phyloP scores from a whole-genome alignment of 2,113 vertebrate species.

The Galemys pyrenaicus region DNA sequence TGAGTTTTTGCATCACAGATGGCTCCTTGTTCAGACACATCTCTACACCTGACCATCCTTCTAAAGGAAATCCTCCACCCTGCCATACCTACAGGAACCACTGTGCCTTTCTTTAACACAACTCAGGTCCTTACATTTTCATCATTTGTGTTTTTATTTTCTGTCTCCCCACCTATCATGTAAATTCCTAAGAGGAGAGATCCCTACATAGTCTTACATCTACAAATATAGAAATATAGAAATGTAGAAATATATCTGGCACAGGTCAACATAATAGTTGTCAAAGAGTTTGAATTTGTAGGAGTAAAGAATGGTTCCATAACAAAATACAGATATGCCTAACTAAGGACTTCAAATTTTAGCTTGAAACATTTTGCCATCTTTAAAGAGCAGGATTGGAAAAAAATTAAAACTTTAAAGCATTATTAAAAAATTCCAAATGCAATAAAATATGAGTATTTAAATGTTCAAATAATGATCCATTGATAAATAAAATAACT shows the following conservation, averaged over 20 bases:
- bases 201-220: neutral
- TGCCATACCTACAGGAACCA: neutral
- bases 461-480: neutral
- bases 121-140: neutral
- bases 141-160: neutral
- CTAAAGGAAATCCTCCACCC: neutral
- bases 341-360: neutral
- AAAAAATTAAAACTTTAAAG: conserved; percentile 6
- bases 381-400: neutral
- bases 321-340: neutral
- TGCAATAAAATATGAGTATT: conserved; percentile 19
- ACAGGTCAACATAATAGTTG: neutral
- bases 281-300: neutral
- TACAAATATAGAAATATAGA: neutral
- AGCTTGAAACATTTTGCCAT: neutral
- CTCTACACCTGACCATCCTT: neutral
- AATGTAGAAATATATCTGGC: neutral
- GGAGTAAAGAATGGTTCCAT: neutral
- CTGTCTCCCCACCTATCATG: neutral
- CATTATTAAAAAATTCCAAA: neutral
- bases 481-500: neutral
- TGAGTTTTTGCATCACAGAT: neutral
- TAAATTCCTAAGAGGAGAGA: neutral
- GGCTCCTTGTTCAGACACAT: neutral
- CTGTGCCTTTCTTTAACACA: neutral